Evolutionary conservation across 2,797 vertebrate species (phyloP).

Genomic region (Spinibarbus caldwelli): DNA sequence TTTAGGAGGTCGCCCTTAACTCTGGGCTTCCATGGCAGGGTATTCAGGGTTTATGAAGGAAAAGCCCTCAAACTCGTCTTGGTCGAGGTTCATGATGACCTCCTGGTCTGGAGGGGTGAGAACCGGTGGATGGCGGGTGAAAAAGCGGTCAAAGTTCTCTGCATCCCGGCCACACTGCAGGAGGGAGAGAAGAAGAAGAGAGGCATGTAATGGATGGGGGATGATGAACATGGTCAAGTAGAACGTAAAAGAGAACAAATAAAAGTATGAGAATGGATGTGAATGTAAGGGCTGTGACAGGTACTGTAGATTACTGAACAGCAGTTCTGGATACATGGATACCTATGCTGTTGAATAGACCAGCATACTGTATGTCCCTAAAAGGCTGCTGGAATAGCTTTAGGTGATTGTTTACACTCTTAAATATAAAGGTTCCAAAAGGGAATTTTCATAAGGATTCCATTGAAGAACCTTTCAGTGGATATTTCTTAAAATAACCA

Average conservation of each 20-base stretch:
- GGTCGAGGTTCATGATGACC: slow-evolving; percentile 99
- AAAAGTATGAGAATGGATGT: slow-evolving; percentile 29
- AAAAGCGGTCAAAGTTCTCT: slow-evolving; percentile 99
- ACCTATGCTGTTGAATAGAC: slow-evolving; percentile 10
- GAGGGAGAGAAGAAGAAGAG: slow-evolving; percentile 64
- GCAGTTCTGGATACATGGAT: slow-evolving; percentile 15
- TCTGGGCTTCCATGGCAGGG: slow-evolving; percentile 71
- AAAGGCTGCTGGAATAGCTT: not conserved
- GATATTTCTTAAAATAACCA: not conserved
- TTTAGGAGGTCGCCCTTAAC: slow-evolving; percentile 67
- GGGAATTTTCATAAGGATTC: too few species aligned
- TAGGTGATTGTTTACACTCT: not conserved
- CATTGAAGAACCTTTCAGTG: not conserved
- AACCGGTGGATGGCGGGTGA: slow-evolving; percentile 97
- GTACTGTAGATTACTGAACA: not conserved
- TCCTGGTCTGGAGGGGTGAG: slow-evolving; percentile 97
- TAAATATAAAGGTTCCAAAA: not conserved
- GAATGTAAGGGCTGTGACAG: slow-evolving; percentile 54
- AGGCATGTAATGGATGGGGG: slow-evolving; percentile 69
- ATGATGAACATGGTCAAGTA: slow-evolving; percentile 47
- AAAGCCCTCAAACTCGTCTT: slow-evolving; percentile 97
- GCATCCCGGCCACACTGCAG: slow-evolving; percentile 96
- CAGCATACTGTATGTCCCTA: not conserved
- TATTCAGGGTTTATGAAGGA: slow-evolving; percentile 81
- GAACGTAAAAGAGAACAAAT: slow-evolving; percentile 40